phyloP scores from a whole-genome alignment of 1,140 invertebrate species.

The Euura saliciscinereae region DNA sequence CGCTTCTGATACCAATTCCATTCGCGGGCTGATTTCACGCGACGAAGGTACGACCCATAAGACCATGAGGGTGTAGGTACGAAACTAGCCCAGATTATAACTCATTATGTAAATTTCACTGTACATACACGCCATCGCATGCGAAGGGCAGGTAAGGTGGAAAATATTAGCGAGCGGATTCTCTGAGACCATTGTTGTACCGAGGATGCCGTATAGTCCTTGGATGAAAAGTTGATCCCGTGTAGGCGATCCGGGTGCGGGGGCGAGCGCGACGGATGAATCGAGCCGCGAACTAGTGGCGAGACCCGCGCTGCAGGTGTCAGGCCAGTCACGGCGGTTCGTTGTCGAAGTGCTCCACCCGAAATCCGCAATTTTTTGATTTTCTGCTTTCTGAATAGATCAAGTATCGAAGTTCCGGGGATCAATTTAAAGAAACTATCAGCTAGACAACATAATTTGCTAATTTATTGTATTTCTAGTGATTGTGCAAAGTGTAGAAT shows the following conservation, averaged over 20 bases:
- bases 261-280: slow-evolving; percentile 27
- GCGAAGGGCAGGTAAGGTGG: not conserved
- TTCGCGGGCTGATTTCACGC: not conserved
- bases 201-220: slow-evolving; percentile 17
- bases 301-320: not conserved
- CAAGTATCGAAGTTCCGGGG: too few species aligned
- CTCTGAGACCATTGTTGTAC: not conserved
- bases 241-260: slow-evolving; percentile 39
- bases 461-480: too few species aligned
- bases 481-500: too few species aligned
- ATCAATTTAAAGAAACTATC: too few species aligned
- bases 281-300: slow-evolving; percentile 13
- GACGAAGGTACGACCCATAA: not conserved
- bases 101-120: too few species aligned
- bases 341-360: not conserved
- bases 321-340: not conserved
- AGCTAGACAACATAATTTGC: too few species aligned
- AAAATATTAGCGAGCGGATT: not conserved
- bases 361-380: not conserved
- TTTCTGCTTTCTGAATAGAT: too few species aligned
- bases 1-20: not conserved
- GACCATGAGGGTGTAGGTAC: not conserved
- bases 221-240: slow-evolving; percentile 41
- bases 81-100: not conserved
- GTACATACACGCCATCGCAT: not conserved